A percentile compares a stretch with the other conserved stretches of the same genome.
Conservation (phyloP, 2,113 vertebrate species). For the Origma solitaria region DNA sequence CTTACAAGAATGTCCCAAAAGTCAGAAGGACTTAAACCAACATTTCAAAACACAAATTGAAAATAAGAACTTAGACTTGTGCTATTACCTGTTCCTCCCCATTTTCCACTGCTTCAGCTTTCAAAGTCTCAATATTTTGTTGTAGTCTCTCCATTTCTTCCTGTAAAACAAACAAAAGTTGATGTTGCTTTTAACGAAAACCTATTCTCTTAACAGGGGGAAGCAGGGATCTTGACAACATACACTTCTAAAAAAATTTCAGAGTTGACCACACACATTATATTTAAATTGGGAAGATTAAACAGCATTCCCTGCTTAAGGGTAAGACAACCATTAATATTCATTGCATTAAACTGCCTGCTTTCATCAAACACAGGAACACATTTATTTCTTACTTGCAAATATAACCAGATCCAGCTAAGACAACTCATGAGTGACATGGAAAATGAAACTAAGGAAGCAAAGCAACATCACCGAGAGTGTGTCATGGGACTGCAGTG, state of each 20-base stretch:
- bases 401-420: background rate
- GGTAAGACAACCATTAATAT: background rate
- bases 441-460: background rate
- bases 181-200: background rate
- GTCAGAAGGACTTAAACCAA: background rate
- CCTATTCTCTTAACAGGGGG: background rate
- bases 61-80: background rate
- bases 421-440: background rate
- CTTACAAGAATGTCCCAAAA: background rate
- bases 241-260: background rate
- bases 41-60: background rate
- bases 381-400: background rate
- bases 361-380: background rate
- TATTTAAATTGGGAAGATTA: background rate
- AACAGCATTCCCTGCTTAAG: background rate
- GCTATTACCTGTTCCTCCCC: conserved; percentile 82
- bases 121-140: conserved; percentile 84
- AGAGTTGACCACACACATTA: background rate
- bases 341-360: background rate
- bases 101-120: conserved; percentile 71
- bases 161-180: conserved; percentile 63
- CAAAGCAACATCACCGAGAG: background rate
- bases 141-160: conserved; percentile 94
- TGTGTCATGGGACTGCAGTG: background rate
- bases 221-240: background rate